phyloP scores from a whole-genome alignment of 2,797 vertebrate species.

The Antennarius maculatus region DNA sequence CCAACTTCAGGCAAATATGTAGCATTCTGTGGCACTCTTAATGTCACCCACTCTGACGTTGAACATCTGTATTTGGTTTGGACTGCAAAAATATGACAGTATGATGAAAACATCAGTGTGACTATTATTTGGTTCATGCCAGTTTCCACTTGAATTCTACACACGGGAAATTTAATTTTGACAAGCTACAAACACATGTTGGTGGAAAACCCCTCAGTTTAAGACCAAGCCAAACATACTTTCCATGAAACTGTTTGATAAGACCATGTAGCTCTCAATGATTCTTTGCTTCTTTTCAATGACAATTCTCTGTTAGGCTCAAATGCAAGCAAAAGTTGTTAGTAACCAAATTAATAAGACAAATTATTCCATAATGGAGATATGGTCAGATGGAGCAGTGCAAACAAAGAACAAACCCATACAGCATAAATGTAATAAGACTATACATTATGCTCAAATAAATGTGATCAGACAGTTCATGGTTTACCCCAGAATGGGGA shows the following conservation, averaged over 20 bases:
- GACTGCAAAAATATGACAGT: neutral
- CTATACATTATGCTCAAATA: neutral
- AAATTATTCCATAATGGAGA: neutral
- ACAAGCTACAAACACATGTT: neutral
- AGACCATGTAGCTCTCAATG: neutral
- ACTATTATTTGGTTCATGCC: neutral
- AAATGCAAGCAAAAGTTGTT: neutral
- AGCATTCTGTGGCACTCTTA: no score
- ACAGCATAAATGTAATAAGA: neutral
- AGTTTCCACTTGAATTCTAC: neutral
- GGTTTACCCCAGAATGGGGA: neutral
- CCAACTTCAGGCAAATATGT: no score
- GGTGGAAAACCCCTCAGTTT: neutral
- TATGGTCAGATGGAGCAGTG: slow-evolving; percentile 14
- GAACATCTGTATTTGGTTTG: neutral
- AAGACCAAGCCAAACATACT: neutral
- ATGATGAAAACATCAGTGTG: no score
- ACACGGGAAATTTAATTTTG: neutral
- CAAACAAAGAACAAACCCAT: slow-evolving; percentile 1
- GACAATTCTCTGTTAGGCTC: neutral
- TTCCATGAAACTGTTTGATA: no score
- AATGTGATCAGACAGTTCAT: neutral
- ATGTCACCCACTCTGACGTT: no score
- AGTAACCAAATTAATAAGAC: neutral
- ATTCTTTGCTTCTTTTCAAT: neutral